These are phyloP conservation scores for Antheraea mylitta DNA, from an alignment of 1,140 invertebrate genomes.

Conservation along the genomic window DNA sequence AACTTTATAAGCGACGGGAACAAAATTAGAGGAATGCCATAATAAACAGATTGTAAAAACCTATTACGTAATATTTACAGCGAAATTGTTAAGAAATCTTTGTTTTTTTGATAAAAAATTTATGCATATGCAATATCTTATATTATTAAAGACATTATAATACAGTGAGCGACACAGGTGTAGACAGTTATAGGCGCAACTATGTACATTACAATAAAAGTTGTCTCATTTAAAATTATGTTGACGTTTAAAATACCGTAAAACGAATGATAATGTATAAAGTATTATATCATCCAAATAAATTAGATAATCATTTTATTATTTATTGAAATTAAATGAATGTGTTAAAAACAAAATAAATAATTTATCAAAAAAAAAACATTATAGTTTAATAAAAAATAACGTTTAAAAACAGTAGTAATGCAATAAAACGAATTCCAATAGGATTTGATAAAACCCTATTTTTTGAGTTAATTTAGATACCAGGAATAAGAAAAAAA, in stretches of 20 bases:
- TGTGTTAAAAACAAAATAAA: no score
- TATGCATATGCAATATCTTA: neutral
- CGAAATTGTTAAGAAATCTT: constrained; percentile 28
- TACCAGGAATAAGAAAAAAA: neutral
- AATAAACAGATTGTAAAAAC: neutral
- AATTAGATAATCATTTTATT: neutral
- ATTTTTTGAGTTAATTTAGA: neutral
- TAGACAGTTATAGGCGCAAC: constrained; percentile 57
- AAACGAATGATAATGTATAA: neutral
- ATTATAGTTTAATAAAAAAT: no score
- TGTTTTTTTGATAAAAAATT: neutral
- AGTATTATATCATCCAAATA: neutral
- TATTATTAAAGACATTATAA: constrained; percentile 31
- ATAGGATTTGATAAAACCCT: neutral
- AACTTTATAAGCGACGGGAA: neutral
- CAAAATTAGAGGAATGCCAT: neutral
- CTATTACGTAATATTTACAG: constrained; percentile 49
- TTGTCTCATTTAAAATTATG: constrained; percentile 9
- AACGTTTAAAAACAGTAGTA: neutral
- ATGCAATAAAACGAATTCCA: neutral
- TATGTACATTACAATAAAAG: constrained; percentile 45
- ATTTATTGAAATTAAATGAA: no score
- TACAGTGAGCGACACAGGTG: constrained; percentile 75
- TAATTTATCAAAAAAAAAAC: no score
- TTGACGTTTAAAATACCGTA: neutral